Evolutionary conservation across 2,888 invertebrate genomes (phyloP), one percentile per base, ranked within the genome.

Genomic region (Cantharis nigra): DNA sequence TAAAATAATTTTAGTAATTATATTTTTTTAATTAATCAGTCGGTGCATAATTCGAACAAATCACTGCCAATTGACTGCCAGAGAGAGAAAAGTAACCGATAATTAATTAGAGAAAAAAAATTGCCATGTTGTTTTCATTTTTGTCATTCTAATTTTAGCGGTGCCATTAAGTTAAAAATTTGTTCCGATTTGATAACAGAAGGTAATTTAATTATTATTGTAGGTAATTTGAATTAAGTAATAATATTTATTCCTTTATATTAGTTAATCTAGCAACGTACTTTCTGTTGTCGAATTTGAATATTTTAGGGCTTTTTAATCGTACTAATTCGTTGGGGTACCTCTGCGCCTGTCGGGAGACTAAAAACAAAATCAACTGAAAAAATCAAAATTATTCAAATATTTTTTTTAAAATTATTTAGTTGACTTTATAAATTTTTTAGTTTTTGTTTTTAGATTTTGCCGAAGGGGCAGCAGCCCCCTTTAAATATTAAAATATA

Each of bases 31-130:
- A 75, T 77, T 81, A 78, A 79, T 80, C 75, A 77, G 77, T 79
- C 75, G 78, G 78, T 81, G 77, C 77, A 78, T 79, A 71, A 77
- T 80, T 80, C 63, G 76, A 82, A 82, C 82, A 80, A 49, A 82
- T 82, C 83, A 83, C 83, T 83, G 83, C 83, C 83, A 83, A 81
- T 78, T 79, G 81, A 83, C 83, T 83, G 83, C 83, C 83, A 82
- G 81, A 80, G 79, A 75, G 71, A 20, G 71, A 77, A 77, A 76
- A 78, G 28, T 30, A 30, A 30, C 81, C 76, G 78, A 67, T 82
- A 82, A 78, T 82, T 79, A 81, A 82, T 82, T 82, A 80, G 80
- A 80, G 49, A 49, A 49, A 77, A 79, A 23, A 77, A 79, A 80
- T 76, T 79, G 80, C 80, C 80, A 80, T 80, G 80, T 78, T 75